phyloP scores from a whole-genome alignment of 2,888 invertebrate species.

The Sarcophaga subvicina region DNA sequence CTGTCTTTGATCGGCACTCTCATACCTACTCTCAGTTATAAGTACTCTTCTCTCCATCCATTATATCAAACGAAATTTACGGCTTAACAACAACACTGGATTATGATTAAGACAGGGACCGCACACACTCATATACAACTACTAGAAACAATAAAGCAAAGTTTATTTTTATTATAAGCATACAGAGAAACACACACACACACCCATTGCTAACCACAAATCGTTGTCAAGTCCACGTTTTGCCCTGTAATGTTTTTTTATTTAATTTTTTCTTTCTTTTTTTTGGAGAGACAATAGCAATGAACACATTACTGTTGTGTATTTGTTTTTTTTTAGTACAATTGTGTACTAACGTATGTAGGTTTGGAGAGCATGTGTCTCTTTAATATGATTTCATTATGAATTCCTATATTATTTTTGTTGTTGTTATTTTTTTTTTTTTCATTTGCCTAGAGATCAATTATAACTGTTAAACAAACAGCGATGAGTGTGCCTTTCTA shows the following conservation, averaged over 20 bases:
- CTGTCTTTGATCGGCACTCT: no score
- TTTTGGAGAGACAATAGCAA: neutral
- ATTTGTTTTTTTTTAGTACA: neutral
- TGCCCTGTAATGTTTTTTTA: neutral
- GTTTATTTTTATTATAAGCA: neutral
- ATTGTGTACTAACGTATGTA: neutral
- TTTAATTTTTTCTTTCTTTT: neutral
- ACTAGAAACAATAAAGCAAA: neutral
- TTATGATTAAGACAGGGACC: neutral
- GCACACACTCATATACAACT: no score
- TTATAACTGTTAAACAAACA: neutral
- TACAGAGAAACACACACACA: neutral
- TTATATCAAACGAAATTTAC: neutral
- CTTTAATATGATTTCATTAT: no score
- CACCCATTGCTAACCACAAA: neutral
- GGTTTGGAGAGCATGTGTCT: neutral
- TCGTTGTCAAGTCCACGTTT: slow-evolving; percentile 46
- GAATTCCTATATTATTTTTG: no score
- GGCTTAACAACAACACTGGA: slow-evolving; percentile 37
- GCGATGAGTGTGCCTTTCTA: neutral
- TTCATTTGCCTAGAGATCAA: no score
- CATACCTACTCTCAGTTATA: neutral
- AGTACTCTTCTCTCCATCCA: neutral
- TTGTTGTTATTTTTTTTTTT: no score
- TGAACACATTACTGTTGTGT: neutral